Base-by-base conservation (phyloP, 2,113 vertebrate species). In the Megalops atlanticus region DNA sequence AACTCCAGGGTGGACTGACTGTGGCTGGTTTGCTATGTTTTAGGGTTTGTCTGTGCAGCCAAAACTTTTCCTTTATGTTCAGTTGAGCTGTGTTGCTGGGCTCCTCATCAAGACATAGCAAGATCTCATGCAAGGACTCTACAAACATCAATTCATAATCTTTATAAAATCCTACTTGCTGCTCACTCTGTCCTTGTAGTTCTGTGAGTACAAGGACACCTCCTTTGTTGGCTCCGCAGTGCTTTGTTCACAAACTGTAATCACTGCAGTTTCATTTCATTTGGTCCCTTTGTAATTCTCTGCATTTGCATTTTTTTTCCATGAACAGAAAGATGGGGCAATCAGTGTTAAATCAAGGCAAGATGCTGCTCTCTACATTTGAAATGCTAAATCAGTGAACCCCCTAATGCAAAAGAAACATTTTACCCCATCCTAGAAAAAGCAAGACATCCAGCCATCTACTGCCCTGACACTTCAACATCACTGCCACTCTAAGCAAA, bases 261-360 rank as follows among this genome's bases (percentile, higher is more conserved):
- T 64, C 58, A 64, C n/a, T 11, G 58, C 58, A 11, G 58, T 41
- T 33, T 33, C 54, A 33, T 41, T 43, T 39, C 6, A 40, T 77
- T 12, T 14, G 36, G 18, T 77, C 12, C 52, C 76, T 39, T 39
- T n/a, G 35, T 41, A 54, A 49, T 45, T 12, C n/a, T 45, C 14
- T 14, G 54, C 24, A 10, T 52, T 36, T 49, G 78, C 33, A 72
- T 80, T 54, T 73, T 45, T n/a, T n/a, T n/a, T n/a, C 47, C 24
- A 31, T 12, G 43, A 74, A 71, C 68, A 71, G 27, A n/a, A 31
- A 24, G n/a, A 24, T 11, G 8, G 31, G 45, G 45, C 36, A 73
- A 73, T 80, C 69, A 72, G 27, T 12, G 27, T 39, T 7, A 78
- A 68, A 78, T 70, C 58, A 70, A 79, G 68, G 18, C 38, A 21